Conservation (phyloP, 2,113 vertebrate species). For the Reinhardtius hippoglossoides region DNA sequence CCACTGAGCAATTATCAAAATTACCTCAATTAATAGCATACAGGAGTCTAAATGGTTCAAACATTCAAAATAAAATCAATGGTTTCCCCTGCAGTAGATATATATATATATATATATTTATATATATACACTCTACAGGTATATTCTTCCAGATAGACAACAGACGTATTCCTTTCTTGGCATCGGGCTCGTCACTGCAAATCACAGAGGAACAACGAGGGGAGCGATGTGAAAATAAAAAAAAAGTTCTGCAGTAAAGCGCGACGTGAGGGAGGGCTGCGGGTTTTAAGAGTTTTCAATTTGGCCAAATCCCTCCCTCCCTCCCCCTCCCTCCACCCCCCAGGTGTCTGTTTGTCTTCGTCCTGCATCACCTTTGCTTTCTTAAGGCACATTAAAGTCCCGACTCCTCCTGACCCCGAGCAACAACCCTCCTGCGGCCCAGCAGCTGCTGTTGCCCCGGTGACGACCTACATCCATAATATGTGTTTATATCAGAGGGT, state of each 20-base stretch:
- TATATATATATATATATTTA: neutral
- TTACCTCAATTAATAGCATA: conserved; percentile 59
- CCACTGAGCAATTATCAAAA: conserved; percentile 66
- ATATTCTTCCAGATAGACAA: neutral
- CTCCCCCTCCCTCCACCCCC: conserved; percentile 22
- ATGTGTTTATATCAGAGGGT: conserved; percentile 13
- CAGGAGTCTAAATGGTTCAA: conserved; percentile 50
- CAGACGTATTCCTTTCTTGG: conserved; percentile 23
- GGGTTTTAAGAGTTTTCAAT: conserved; percentile 46
- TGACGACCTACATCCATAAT: conserved; percentile 48
- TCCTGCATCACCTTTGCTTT: conserved; percentile 83
- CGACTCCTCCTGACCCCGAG: conserved; percentile 40
- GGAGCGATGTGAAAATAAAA: conserved; percentile 35
- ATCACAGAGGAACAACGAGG: conserved; percentile 31
- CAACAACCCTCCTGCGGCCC: conserved; percentile 48
- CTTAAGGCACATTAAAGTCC: conserved; percentile 90
- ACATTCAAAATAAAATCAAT: conserved; percentile 57
- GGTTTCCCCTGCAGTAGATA: conserved; percentile 29
- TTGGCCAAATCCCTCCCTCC: conserved; percentile 53
- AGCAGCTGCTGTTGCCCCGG: conserved; percentile 60
- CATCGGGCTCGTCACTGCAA: conserved; percentile 45
- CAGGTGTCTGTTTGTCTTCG: conserved; percentile 12
- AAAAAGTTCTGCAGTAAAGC: conserved; percentile 42
- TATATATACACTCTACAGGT: neutral
- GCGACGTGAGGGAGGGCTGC: conserved; percentile 28